These are phyloP conservation scores for Danaus melanippus DNA, from an alignment of 1,140 invertebrate genomes.

Conservation along the genomic window DNA sequence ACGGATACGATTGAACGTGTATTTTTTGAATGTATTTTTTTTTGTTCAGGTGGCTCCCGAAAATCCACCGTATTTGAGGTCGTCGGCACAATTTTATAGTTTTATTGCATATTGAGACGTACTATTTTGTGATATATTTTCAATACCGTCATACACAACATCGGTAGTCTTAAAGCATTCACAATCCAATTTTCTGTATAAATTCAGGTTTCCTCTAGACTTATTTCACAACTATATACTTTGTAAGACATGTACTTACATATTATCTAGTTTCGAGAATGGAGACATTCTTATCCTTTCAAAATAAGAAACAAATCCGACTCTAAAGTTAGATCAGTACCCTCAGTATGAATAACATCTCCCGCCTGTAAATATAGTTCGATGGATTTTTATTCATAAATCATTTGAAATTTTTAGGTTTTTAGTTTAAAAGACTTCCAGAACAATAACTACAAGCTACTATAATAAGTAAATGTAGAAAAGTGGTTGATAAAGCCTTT, in stretches of 20 bases:
- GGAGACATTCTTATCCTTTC: neutral
- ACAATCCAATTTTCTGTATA: slow-evolving; percentile 22
- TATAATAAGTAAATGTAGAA: too few relatives aligned
- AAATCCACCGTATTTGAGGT: slow-evolving; percentile 57
- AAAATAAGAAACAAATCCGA: too few relatives aligned
- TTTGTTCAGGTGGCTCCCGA: slow-evolving; percentile 47
- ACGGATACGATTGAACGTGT: slow-evolving; percentile 36
- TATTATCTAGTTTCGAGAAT: slow-evolving; percentile 4
- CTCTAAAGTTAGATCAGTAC: too few relatives aligned
- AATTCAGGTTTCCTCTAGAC: slow-evolving; percentile 11
- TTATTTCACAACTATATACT: slow-evolving; percentile 5
- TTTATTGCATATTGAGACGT: slow-evolving; percentile 69
- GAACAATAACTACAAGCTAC: too few relatives aligned
- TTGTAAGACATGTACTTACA: neutral
- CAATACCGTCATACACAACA: slow-evolving; percentile 35
- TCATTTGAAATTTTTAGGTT: too few relatives aligned
- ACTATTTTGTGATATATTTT: slow-evolving; percentile 58
- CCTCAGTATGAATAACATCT: too few relatives aligned
- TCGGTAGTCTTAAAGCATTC: slow-evolving; percentile 40
- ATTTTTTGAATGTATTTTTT: slow-evolving; percentile 53
- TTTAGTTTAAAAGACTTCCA: too few relatives aligned
- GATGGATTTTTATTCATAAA: too few relatives aligned
- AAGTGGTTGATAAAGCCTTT: too few relatives aligned
- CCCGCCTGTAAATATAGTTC: too few relatives aligned
- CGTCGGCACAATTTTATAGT: slow-evolving; percentile 44